phyloP scores from a whole-genome alignment of 1,140 invertebrate genomes.

The Eupristina koningsbergeri region DNA sequence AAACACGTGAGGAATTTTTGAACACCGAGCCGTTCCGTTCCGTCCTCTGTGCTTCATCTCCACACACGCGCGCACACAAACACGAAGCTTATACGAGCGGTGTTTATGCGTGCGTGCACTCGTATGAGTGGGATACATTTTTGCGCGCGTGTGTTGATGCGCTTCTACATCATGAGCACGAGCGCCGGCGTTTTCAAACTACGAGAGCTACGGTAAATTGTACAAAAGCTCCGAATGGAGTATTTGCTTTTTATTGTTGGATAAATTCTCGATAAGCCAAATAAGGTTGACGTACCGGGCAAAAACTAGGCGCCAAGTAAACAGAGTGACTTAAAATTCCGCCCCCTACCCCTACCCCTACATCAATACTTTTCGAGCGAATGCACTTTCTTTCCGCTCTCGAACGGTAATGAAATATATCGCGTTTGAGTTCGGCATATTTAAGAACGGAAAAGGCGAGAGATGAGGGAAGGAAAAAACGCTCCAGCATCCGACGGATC shows the following conservation, averaged over 20 bases:
- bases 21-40: neutral
- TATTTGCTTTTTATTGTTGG: constrained; percentile 69
- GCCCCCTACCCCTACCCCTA: neutral
- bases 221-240: constrained; percentile 56
- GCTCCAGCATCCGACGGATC: neutral
- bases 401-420: neutral
- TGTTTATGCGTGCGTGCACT: constrained; percentile 1
- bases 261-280: constrained; percentile 70
- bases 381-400: too few relatives aligned
- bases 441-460: neutral
- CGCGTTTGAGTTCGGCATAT: neutral
- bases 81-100: neutral
- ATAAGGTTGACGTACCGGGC: constrained; percentile 62
- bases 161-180: too few relatives aligned
- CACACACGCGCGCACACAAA: neutral
- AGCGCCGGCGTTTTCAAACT: too few relatives aligned
- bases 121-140: too few relatives aligned
- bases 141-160: too few relatives aligned
- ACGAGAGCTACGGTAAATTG: neutral
- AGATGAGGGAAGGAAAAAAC: neutral
- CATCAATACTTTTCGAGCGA: neutral
- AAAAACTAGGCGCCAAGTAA: neutral
- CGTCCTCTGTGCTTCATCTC: neutral
- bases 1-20: constrained; percentile 12
- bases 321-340: constrained; percentile 11